Conservation (phyloP, 2,888 invertebrate genomes). For the Chalcis sispes region DNA sequence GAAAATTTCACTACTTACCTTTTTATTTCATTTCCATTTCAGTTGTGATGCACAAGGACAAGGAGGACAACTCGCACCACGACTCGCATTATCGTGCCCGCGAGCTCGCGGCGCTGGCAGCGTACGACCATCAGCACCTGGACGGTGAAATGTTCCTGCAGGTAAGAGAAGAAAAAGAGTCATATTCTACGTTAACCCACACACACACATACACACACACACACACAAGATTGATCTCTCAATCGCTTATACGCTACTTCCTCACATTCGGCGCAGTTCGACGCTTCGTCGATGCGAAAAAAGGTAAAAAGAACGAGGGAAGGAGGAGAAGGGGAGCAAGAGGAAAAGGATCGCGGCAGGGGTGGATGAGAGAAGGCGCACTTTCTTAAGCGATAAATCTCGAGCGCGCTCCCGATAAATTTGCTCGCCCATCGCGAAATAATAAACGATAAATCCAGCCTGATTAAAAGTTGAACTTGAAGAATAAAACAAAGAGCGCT, state of each 20-base stretch:
- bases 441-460: constrained; percentile 56
- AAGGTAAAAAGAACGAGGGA: too few relatives aligned
- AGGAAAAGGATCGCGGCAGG: too few relatives aligned
- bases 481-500: too few relatives aligned
- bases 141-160: constrained; percentile 97
- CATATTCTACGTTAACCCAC: neutral
- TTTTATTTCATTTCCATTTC: constrained; percentile 77
- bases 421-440: constrained; percentile 44
- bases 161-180: constrained; percentile 78
- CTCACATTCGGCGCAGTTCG: neutral
- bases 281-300: too few relatives aligned
- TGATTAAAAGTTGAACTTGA: constrained; percentile 43
- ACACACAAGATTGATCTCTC: neutral
- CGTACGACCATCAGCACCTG: constrained; percentile 92
- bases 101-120: constrained; percentile 88
- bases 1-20: too few relatives aligned
- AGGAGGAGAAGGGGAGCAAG: too few relatives aligned
- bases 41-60: constrained; percentile 97
- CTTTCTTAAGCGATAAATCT: constrained; percentile 35
- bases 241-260: neutral
- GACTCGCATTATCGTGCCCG: constrained; percentile 81
- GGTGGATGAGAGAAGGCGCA: neutral
- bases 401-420: constrained; percentile 46
- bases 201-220: neutral
- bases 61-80: constrained; percentile 87